Base-by-base conservation (phyloP, 2,888 invertebrate genomes). In the Cephus sareptanus region DNA sequence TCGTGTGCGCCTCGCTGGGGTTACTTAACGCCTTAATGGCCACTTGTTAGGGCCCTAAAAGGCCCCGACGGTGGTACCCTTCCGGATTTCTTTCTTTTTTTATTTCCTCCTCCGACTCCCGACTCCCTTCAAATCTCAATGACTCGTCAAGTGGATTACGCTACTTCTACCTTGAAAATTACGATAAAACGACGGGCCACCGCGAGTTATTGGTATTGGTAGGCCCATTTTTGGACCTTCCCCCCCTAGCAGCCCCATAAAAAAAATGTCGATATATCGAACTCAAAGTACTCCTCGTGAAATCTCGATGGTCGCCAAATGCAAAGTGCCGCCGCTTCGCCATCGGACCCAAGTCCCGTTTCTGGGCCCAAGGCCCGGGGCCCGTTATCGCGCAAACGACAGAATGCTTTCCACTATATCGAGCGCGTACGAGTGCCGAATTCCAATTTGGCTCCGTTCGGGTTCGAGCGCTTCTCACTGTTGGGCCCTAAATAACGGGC, bases 1-100 rank as follows among this genome's bases (percentile, higher is more conserved):
- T 83, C 83, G 83, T 83, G 83, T 83, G 82, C 82, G 80, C 74
- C 79, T 79, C 81, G 73, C 80, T 70, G 79, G 40, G 78, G 79
- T 77, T 77, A 77, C 80, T 81, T 80, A 76, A 81, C 80, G 81
- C 80, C 76, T 82, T 78, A 80, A 82, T 82, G 78, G 75, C 80
- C 80, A 77, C 81, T 82, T 81, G 81, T 80, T 81, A 79, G 9
- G 56, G 77, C 77, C 79, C 79, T 74, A 78, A 76, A 79, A 73
- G 76, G 75, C 76, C 69, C 34, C 31, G 74, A 12, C 34, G 6
- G 33, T 34, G 71, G 71, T 71, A 33, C 71, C 71, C 71, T 71
- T 34, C 71, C 56, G 56, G 56, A 56, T 23, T 56, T 56, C 23
- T 23, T 56, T 56, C 56, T 56, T 56, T 56, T 56, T 56, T 56